Conservation (phyloP, 2,888 invertebrate species). For the Drosophila hamatofila region DNA sequence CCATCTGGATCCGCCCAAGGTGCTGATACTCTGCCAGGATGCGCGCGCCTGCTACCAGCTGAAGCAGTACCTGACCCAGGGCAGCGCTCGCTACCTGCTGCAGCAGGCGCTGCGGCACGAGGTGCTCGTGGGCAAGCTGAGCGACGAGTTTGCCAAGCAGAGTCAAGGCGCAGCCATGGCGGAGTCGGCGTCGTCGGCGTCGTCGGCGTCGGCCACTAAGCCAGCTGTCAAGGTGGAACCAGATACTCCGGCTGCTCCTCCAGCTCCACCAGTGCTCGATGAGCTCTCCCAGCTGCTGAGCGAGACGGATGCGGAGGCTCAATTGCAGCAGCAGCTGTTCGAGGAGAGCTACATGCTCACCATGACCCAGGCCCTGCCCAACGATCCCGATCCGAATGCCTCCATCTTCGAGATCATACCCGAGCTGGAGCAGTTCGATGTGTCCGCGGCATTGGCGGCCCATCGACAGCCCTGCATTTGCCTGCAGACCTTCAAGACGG, state of each 20-base stretch:
- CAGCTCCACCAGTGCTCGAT: slow-evolving; percentile 46
- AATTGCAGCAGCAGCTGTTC: slow-evolving; percentile 86
- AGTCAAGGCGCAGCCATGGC: slow-evolving; percentile 53
- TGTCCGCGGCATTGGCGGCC: slow-evolving; percentile 87
- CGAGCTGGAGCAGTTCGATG: slow-evolving; percentile 89
- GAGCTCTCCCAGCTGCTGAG: slow-evolving; percentile 80
- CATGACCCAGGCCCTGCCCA: slow-evolving; percentile 87
- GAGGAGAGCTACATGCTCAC: slow-evolving; percentile 90
- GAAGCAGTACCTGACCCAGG: slow-evolving; percentile 89
- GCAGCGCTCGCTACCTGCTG: slow-evolving; percentile 88
- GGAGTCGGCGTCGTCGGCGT: too few relatives aligned
- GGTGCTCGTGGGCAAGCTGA: slow-evolving; percentile 87
- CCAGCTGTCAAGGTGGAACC: not conserved
- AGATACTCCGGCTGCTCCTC: not conserved
- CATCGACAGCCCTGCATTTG: slow-evolving; percentile 89
- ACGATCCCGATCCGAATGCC: slow-evolving; percentile 48
- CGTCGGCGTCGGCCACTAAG: slow-evolving; percentile 29
- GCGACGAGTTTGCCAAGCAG: slow-evolving; percentile 86
- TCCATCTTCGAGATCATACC: slow-evolving; percentile 88
- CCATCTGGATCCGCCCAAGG: slow-evolving; percentile 86
- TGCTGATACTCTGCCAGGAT: slow-evolving; percentile 94
- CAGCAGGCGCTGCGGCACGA: slow-evolving; percentile 88
- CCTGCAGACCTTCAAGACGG: slow-evolving; percentile 92
- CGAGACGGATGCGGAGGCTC: slow-evolving; percentile 83
- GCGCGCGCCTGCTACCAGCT: slow-evolving; percentile 93